Evolutionary conservation across 2,113 vertebrate species (phyloP).

Genomic region (Kryptolebias marmoratus): DNA sequence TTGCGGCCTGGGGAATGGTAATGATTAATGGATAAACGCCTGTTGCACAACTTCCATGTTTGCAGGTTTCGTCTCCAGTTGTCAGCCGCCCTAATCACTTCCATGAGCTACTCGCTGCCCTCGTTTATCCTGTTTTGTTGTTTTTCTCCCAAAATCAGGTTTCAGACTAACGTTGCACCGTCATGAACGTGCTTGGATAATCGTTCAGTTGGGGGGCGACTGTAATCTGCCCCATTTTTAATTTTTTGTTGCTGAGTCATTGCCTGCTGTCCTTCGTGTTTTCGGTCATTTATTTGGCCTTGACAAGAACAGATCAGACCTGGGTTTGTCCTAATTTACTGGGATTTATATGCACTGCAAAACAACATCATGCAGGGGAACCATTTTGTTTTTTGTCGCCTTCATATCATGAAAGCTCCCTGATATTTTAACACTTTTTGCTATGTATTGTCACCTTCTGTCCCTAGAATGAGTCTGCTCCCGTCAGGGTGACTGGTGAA

Average conservation of each 20-base stretch:
- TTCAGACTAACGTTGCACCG: too few relatives aligned
- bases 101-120: too few relatives aligned
- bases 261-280: not conserved
- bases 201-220: not conserved
- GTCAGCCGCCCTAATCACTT: too few relatives aligned
- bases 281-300: too few relatives aligned
- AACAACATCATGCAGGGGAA: too few relatives aligned
- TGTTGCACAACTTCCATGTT: slow-evolving; percentile 41
- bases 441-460: slow-evolving; percentile 6
- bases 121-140: too few relatives aligned
- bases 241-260: slow-evolving; percentile 74
- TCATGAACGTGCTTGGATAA: too few relatives aligned
- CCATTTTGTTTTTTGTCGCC: not conserved
- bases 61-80: not conserved
- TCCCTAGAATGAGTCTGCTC: slow-evolving; percentile 27
- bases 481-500: slow-evolving; percentile 76
- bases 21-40: slow-evolving; percentile 17
- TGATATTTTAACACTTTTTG: slow-evolving; percentile 32
- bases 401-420: not conserved
- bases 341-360: too few relatives aligned
- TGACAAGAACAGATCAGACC: too few relatives aligned
- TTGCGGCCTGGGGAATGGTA: not conserved
- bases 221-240: not conserved
- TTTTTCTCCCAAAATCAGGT: too few relatives aligned
- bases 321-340: too few relatives aligned